Base-by-base conservation (phyloP, 1,140 invertebrate genomes). In the Psilanteris sp. region DNA sequence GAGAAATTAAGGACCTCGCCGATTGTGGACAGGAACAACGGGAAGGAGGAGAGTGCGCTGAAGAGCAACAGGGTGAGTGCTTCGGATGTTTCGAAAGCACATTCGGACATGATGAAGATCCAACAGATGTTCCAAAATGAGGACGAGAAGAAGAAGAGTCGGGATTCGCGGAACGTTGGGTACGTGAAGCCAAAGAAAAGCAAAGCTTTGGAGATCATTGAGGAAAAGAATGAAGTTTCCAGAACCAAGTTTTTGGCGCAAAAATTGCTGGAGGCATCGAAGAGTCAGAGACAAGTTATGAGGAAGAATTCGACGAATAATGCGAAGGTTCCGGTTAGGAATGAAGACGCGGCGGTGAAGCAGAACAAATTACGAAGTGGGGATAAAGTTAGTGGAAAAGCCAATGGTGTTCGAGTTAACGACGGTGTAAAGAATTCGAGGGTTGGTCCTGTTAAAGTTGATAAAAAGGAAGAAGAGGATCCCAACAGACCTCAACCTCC, bases 1-100 rank as follows among this genome's bases (percentile, higher is more conserved):
- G 85, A 87, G 24, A 78, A 81, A 3, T 27, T 87, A 1, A 71
- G 84, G 22, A 87, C 79, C 18, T 83, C 79, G 3, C 78, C 83
- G 4, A 31, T 62, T 18, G 68, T 78, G 5, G 76, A 79, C 1
- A 78, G 71, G 18, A 72, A 75, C 70, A 22, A 61, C 13, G 7
- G 43, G 34, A 22, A 66, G 41, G 29, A 41, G 37, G 44, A 32
- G 0, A 24, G 26, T 5, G 8, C 4, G 0, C 3, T 2, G 7
- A 29, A 61, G 7, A 26, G 5, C 6, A 10, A 2, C 11, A 27
- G 67, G 3, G 26, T 67, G 0, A 57, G 20, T 8, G 7, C 37
- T n/a, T 59, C 54, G 0, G 68, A 79, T 1, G 64, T 83, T 5
- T 77, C 78, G 0, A 85, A 83, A 13, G 83, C 83, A 11, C 83